Conservation (phyloP, 2,113 vertebrate genomes). For the Rafetus swinhoei region DNA sequence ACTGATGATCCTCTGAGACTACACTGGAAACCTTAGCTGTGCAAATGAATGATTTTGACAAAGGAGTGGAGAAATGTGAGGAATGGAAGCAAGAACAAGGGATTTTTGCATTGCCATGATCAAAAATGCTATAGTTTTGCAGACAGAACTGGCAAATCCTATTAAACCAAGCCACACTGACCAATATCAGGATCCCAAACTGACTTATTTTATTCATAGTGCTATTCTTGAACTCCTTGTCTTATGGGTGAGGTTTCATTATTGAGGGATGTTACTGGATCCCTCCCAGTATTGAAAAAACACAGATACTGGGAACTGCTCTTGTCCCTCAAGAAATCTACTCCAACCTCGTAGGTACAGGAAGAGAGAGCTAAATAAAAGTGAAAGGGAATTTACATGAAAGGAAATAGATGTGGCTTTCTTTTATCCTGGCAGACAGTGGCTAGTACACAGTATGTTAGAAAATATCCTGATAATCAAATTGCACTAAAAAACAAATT, state of each 20-base stretch:
- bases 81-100: not conserved
- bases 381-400: not conserved
- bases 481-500: not conserved
- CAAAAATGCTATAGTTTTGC: not conserved
- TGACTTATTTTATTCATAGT: not conserved
- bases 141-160: not conserved
- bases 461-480: not conserved
- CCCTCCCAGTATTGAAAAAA: not conserved
- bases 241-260: not conserved
- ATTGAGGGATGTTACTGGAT: not conserved
- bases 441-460: not conserved
- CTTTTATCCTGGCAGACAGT: not conserved
- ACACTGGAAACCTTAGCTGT: not conserved
- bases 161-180: not conserved
- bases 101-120: not conserved
- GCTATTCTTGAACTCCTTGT: not conserved
- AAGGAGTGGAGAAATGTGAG: not conserved
- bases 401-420: not conserved
- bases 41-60: not conserved
- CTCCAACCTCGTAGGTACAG: not conserved
- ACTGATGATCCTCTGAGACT: not conserved
- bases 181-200: not conserved
- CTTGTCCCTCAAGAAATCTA: not conserved
- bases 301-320: not conserved
- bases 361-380: not conserved